phyloP scores from a whole-genome alignment of 1,140 invertebrate species.

The Antheraea pernyi region DNA sequence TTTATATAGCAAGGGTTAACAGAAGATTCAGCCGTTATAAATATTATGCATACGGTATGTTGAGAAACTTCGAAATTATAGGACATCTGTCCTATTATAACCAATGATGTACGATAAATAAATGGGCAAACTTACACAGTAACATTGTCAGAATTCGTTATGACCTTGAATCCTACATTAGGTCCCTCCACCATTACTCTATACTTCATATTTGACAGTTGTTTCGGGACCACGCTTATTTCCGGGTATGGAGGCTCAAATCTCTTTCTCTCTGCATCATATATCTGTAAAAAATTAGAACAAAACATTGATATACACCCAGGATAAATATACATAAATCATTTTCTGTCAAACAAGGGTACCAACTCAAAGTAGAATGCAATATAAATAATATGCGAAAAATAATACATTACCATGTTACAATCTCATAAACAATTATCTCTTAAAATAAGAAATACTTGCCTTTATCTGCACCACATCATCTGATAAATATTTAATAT shows the following conservation, averaged over 20 bases:
- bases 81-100: too few relatives aligned
- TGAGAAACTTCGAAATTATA: too few relatives aligned
- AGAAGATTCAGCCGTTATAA: too few relatives aligned
- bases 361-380: too few relatives aligned
- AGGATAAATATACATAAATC: too few relatives aligned
- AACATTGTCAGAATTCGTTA: constrained; percentile 78
- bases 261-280: constrained; percentile 80
- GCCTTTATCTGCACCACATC: constrained; percentile 85
- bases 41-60: too few relatives aligned
- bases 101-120: too few relatives aligned
- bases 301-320: constrained; percentile 4
- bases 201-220: constrained; percentile 75
- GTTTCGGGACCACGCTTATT: constrained; percentile 73
- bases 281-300: constrained; percentile 76
- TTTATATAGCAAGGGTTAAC: too few relatives aligned
- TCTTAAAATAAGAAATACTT: constrained; percentile 17
- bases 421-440: too few relatives aligned
- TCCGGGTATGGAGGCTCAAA: constrained; percentile 84
- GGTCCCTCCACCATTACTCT: constrained; percentile 77
- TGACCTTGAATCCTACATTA: constrained; percentile 81
- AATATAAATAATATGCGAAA: too few relatives aligned
- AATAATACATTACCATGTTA: too few relatives aligned
- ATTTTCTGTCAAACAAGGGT: too few relatives aligned
- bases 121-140: constrained; percentile 82
- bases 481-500: constrained; percentile 82